Evolutionary conservation across 2,888 invertebrate species (phyloP).

Genomic region (Perizoma affinitatum): DNA sequence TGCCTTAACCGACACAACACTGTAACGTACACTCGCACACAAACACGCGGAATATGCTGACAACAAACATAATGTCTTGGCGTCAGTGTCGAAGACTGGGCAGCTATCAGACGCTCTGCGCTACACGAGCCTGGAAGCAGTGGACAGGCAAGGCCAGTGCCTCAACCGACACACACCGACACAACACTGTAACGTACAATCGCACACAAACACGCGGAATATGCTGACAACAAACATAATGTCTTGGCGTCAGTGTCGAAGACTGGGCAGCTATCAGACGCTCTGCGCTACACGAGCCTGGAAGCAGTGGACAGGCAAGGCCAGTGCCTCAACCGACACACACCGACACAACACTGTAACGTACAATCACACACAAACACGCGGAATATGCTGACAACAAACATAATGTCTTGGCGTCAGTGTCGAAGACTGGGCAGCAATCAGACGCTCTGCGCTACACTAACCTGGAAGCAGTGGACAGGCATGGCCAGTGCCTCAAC

Average conservation of each 20-base stretch:
- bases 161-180: slow-evolving; percentile 9
- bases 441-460: slow-evolving; percentile 85
- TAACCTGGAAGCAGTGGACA: slow-evolving; percentile 87
- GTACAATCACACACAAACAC: background rate
- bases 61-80: slow-evolving; percentile 25
- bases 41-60: slow-evolving; percentile 15
- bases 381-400: slow-evolving; percentile 20
- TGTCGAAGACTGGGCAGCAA: slow-evolving; percentile 49
- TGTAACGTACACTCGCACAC: background rate
- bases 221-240: slow-evolving; percentile 25
- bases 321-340: slow-evolving; percentile 51
- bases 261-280: slow-evolving; percentile 66
- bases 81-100: slow-evolving; percentile 36
- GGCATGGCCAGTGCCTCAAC: slow-evolving; percentile 79
- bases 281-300: slow-evolving; percentile 86
- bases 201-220: background rate
- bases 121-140: slow-evolving; percentile 87
- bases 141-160: slow-evolving; percentile 85
- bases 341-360: background rate
- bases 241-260: slow-evolving; percentile 32
- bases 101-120: slow-evolving; percentile 80
- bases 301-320: slow-evolving; percentile 87
- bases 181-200: background rate
- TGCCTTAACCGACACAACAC: slow-evolving; percentile 27
- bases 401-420: slow-evolving; percentile 31